Conservation (phyloP, 2,888 invertebrate genomes). For the Melipona beecheii region DNA sequence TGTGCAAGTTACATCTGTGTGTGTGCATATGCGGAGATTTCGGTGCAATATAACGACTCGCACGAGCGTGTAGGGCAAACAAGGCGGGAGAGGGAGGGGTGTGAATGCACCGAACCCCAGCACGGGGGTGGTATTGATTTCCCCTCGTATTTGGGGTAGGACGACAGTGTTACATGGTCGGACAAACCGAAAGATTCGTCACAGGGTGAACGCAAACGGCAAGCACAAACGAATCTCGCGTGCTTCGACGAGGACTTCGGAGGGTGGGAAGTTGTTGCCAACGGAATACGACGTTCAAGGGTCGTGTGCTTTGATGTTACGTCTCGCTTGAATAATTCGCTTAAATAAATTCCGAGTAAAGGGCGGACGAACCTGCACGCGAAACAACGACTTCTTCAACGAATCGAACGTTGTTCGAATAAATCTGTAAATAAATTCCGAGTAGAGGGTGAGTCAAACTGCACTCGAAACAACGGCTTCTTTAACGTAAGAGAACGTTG, state of each 20-base stretch:
- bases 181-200: constrained; percentile 57
- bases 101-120: constrained; percentile 43
- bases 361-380: not conserved
- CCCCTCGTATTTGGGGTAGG: constrained; percentile 76
- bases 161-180: constrained; percentile 68
- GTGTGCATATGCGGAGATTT: not conserved
- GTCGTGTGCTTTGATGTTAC: not conserved
- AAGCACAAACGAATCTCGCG: constrained; percentile 18
- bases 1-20: too few species aligned
- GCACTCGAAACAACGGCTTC: not conserved
- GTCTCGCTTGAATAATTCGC: not conserved
- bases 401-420: not conserved
- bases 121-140: constrained; percentile 72
- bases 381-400: too few species aligned
- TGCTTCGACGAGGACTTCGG: constrained; percentile 27
- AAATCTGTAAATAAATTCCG: not conserved
- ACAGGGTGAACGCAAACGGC: constrained; percentile 4
- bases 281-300: constrained; percentile 23
- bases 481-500: too few species aligned
- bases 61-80: not conserved
- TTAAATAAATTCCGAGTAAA: not conserved
- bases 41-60: not conserved
- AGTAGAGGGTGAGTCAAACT: too few species aligned
- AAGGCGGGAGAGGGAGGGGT: not conserved
- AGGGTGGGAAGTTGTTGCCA: constrained; percentile 8